Conservation (phyloP, 2,888 invertebrate species). For the Zhuqinia jingwanae region DNA sequence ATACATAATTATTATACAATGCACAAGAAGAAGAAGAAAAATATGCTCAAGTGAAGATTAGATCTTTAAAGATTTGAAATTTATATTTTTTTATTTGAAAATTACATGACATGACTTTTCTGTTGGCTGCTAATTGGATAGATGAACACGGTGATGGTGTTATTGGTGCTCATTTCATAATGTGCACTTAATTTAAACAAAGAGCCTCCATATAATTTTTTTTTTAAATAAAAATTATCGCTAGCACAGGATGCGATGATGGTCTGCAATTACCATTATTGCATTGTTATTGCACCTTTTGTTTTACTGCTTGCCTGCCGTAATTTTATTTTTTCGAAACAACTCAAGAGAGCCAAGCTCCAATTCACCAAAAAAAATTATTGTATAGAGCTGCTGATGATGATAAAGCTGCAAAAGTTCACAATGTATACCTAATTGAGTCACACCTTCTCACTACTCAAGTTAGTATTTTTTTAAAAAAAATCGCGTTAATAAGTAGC, state of each 20-base stretch:
- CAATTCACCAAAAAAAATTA: conserved; percentile 22
- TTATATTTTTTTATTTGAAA: conserved; percentile 23
- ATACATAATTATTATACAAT: no score
- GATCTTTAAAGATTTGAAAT: conserved; percentile 25
- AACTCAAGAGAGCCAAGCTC: no score
- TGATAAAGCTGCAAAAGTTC: conserved; percentile 30
- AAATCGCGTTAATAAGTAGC: conserved; percentile 1
- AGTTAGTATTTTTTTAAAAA: neutral
- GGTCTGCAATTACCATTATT: conserved; percentile 59
- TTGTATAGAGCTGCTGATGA: no score
- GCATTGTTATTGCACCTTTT: conserved; percentile 53
- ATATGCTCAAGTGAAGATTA: no score
- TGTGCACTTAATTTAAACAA: conserved; percentile 21
- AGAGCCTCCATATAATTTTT: neutral
- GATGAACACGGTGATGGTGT: conserved; percentile 41
- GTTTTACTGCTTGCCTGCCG: conserved; percentile 35
- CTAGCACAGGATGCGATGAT: conserved; percentile 48
- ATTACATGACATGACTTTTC: conserved; percentile 50
- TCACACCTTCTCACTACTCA: neutral
- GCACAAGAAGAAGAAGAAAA: no score
- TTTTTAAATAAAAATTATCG: neutral
- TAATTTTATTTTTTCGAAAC: no score
- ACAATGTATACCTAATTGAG: neutral
- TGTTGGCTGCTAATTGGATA: conserved; percentile 67
- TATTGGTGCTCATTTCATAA: conserved; percentile 16